Evolutionary conservation across 2,888 invertebrate genomes (phyloP), one percentile per base, ranked within the genome.

Genomic region (Ethmia dodecea): DNA sequence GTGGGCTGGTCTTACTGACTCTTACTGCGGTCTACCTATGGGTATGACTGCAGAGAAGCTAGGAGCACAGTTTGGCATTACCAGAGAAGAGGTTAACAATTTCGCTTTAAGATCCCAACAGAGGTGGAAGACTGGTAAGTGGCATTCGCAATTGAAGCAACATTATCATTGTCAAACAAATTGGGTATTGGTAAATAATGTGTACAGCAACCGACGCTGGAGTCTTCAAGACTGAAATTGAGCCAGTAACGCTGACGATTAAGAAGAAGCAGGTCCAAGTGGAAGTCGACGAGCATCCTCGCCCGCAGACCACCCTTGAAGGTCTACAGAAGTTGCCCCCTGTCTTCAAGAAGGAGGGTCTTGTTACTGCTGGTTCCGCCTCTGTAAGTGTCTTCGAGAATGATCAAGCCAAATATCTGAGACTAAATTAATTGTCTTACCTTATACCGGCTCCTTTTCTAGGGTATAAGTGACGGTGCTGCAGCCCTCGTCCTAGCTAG

Each of bases 391-490:
- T 5, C 3, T 24, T 3, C 3, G 18, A 18, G 1, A 18, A 18
- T 18, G 5, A 1, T 18, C n/a, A n/a, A 8, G 18, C 18, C 18
- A 18, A 18, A 18, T n/a, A 18, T 18, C 18, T 2, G 9, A 18
- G 18, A 18, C 9, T 18, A 18, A 9, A n/a, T n/a, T n/a, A n/a
- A n/a, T n/a, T n/a, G n/a, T n/a, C n/a, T n/a, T n/a, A n/a, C n/a
- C n/a, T n/a, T n/a, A n/a, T n/a, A n/a, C n/a, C n/a, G n/a, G n/a
- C n/a, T n/a, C n/a, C n/a, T n/a, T n/a, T n/a, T n/a, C n/a, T n/a
- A n/a, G 95, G 99, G 99, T 45, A 93, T 99, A 56, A 94, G 94
- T 63, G 99, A 99, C 81, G 99, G 99, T n/a, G 99, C 99, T 1
- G 96, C 94, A 3, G 94, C 97, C 13, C 86, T 99, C 1, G 88